phyloP scores from a whole-genome alignment of 2,797 vertebrate species.

The Semotilus atromaculatus region DNA sequence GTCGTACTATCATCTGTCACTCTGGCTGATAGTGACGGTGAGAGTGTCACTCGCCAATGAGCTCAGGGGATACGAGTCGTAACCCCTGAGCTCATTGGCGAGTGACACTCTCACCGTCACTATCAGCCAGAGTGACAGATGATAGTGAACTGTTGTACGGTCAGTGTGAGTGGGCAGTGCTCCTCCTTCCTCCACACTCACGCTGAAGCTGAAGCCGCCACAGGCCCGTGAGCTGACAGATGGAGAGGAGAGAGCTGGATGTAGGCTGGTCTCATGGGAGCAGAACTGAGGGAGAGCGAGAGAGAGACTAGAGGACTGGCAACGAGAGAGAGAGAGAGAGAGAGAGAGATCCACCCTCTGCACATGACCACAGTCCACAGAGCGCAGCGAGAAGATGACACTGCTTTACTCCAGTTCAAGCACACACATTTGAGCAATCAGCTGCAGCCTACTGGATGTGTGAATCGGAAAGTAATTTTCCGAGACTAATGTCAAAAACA shows the following conservation, averaged over 20 bases:
- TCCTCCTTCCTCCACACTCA: slow-evolving; percentile 16
- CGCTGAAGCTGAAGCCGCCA: slow-evolving; percentile 48
- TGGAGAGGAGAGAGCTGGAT: slow-evolving; percentile 43
- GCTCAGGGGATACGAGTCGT: too few species aligned
- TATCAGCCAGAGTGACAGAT: slow-evolving; percentile 42
- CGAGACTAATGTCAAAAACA: neutral
- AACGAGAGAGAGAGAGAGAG: slow-evolving; percentile 26
- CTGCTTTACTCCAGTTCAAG: neutral
- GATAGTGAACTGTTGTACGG: slow-evolving; percentile 28
- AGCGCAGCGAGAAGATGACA: slow-evolving; percentile 4
- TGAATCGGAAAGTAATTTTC: too few species aligned
- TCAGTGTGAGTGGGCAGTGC: slow-evolving; percentile 10
- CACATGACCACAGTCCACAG: neutral
- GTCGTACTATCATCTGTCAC: slow-evolving; percentile 45
- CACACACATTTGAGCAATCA: neutral
- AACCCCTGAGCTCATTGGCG: neutral
- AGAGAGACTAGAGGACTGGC: neutral
- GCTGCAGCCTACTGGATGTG: neutral
- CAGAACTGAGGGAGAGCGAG: neutral
- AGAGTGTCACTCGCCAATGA: neutral
- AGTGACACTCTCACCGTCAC: slow-evolving; percentile 23
- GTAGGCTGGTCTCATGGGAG: slow-evolving; percentile 45
- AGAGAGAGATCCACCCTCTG: slow-evolving; percentile 17
- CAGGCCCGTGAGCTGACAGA: slow-evolving; percentile 54
- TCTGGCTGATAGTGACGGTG: slow-evolving; percentile 31